Evolutionary conservation across 2,797 vertebrate genomes (phyloP), one percentile per base, ranked within the genome.

Genomic region (Dromococcyx pavoninus): DNA sequence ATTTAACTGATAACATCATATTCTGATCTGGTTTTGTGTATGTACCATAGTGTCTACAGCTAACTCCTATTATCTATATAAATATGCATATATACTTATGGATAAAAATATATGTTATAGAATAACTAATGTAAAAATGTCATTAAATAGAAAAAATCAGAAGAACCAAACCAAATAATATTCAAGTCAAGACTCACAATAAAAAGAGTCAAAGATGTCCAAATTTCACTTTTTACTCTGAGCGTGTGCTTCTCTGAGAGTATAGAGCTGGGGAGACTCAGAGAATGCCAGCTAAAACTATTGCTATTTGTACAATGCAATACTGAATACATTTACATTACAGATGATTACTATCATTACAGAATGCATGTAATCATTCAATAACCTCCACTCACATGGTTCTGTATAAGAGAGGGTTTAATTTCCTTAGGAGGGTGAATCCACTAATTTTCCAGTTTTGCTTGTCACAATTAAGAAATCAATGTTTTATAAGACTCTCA

Each of bases 361-460:
- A 79, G 44, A 91, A 78, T 58, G 77, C 32, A 79, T 57, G 53
- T 56, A 88, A 93, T 91, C 35, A 41, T 82, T 88, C 81, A 91
- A 69, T 75, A 73, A 74, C 33, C 81, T 54, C 30, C 10, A 61
- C 14, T 60, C 77, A 30, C 17, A 60, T 8, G 60, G 32, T 61
- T 19, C 39, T 54, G 11, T 46, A 35, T 56, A 78, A 86, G 5
- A 13, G 28, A 87, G 12, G 21, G 89, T 73, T 94, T 60, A 41
- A 78, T 88, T 93, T 86, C 33, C 56, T 94, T 81, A 57, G 28
- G 41, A 86, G 24, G 9, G 11, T 43, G 37, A 91, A 76, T 86
- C 16, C 19, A 94, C 91, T 10, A 39, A 82, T 95, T 94, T 91
- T 93, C 28, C 28, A 51, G 13, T 13, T 79, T 88, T 94, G 24